Base-by-base conservation (phyloP, 2,888 invertebrate species). In the Pammene fasciana region DNA sequence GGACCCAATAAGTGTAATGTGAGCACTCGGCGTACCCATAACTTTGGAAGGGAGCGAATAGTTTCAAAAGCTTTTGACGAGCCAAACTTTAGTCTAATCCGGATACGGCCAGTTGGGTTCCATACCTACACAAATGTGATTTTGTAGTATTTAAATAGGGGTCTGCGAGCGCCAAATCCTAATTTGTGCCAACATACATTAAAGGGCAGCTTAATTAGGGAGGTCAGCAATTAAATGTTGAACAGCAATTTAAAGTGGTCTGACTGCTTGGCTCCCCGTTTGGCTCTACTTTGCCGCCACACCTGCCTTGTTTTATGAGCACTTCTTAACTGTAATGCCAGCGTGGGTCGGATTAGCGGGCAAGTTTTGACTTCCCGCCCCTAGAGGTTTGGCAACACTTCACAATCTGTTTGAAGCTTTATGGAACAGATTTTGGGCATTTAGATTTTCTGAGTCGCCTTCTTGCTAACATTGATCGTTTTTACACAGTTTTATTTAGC, bases 171-270 rank as follows among this genome's bases (percentile, higher is more conserved):
- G 71, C 55, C 67, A 71, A 74, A 70, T 74, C 70, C 73, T 68
- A 74, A 74, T 78, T 79, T 73, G 65, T 61, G 68, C 70, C 67
- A 70, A 74, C 78, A 75, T 65, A 78, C 75, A 71, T 80, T 81
- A 78, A 79, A 78, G 79, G 81, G 79, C 81, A 77, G 79, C 77
- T 79, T 84, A 85, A 85, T 86, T 84, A 82, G 76, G 75, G 71
- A 76, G 78, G 79, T 77, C 75, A 75, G 79, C 77, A 81, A 78
- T 85, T 82, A 81, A 85, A 81, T 82, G 82, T 82, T 81, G 79
- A 67, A 77, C 76, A 75, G 77, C 72, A 72, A 67, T 74, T 81
- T 79, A 72, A 76, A 79, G 76, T 79, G 78, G 77, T 72, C 73
- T 73, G 76, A 71, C 72, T 78, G 72, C 72, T 78, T 73, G 75